Conservation (phyloP, 2,888 invertebrate genomes). For the Eupeodes latifasciatus region DNA sequence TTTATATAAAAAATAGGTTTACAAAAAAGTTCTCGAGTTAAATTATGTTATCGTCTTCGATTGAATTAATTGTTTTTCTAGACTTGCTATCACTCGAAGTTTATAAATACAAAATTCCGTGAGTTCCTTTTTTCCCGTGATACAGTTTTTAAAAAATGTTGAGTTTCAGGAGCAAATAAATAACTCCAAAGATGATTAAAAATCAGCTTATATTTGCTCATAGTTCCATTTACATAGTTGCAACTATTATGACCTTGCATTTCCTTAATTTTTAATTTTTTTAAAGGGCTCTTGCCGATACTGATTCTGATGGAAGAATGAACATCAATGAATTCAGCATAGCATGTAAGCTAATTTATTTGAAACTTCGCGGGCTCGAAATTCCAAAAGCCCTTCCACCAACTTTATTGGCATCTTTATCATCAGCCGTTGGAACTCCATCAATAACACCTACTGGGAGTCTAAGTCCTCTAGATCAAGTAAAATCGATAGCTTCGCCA, state of each 20-base stretch:
- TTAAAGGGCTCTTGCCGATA: slow-evolving; percentile 93
- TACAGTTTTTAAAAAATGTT: too few species aligned
- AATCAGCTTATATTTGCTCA: too few species aligned
- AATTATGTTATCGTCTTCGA: too few species aligned
- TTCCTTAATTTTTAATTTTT: slow-evolving; percentile 64
- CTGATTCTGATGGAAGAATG: slow-evolving; percentile 98
- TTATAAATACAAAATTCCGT: too few species aligned
- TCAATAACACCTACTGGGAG: slow-evolving; percentile 82
- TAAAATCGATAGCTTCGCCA: slow-evolving; percentile 78
- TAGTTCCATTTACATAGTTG: not conserved
- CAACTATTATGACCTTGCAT: not conserved
- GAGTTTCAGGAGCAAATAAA: too few species aligned
- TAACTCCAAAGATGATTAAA: too few species aligned
- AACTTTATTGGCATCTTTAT: slow-evolving; percentile 88
- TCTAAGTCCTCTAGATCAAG: slow-evolving; percentile 82
- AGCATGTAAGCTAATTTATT: slow-evolving; percentile 97
- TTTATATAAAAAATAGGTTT: too few species aligned
- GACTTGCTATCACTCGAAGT: too few species aligned
- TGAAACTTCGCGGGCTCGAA: slow-evolving; percentile 96
- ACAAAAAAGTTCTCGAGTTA: too few species aligned
- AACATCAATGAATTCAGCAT: slow-evolving; percentile 98
- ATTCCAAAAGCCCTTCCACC: slow-evolving; percentile 94
- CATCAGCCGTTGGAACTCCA: slow-evolving; percentile 85
- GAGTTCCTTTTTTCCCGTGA: too few species aligned
- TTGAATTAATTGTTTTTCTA: too few species aligned